Base-by-base conservation (phyloP, 1,140 invertebrate species). In the Chironomus striatipennis region DNA sequence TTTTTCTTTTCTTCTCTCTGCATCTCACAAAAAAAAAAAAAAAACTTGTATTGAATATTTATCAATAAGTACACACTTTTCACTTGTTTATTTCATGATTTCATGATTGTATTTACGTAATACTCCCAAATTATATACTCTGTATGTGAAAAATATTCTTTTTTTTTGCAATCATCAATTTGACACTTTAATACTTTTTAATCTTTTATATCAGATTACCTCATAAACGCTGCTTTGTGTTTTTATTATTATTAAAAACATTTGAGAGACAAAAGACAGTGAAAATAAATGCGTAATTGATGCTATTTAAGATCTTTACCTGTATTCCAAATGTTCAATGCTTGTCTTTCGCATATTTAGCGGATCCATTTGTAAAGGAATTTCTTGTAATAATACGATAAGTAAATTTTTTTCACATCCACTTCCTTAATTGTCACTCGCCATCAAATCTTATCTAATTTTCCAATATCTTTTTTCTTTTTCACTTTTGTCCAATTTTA, bases 41-140 rank as follows among this genome's bases (percentile, higher is more conserved):
- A n/a, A 57, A n/a, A 57, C 47, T 12, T 57, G 47, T 57, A 57
- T n/a, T 57, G 47, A 57, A 57, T 57, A 57, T 57, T 57, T 57
- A 57, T 57, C 47, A n/a, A 57, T 57, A 57, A 57, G 12, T 57
- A n/a, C 43, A 47, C n/a, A 57, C 47, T 57, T 15, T 47, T 10
- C 8, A n/a, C 47, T 57, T 57, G 12, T 57, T 5, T 57, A n/a
- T 57, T 57, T 15, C 43, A 34, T 34, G 24, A n/a, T 57, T 57
- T 15, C 43, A 34, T 34, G 24, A 34, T 5, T 15, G 43, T 15
- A n/a, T 57, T 57, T 57, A 57, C 47, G 47, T 57, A 57, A 57
- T 57, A 57, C 24, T 34, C 24, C 24, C 24, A 34, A 34, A 34
- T 34, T 2, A 34, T 34, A 34, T 5, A 34, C n/a, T n/a, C n/a